Conservation (phyloP, 1,140 invertebrate species). For the Bombus breviceps region DNA sequence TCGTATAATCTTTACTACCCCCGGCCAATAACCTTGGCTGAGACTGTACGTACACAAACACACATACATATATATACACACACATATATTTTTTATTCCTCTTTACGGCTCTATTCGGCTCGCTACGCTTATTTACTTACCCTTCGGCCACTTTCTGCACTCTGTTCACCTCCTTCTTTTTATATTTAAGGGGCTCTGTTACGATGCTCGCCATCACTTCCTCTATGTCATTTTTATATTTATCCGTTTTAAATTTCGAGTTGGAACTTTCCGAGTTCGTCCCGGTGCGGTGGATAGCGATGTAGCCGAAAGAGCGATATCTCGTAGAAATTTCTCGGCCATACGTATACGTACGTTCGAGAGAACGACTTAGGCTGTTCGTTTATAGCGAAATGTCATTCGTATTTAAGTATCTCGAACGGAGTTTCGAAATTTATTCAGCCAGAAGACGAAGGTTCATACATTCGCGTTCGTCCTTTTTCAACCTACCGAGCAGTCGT, state of each 20-base stretch:
- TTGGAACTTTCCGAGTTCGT: no score
- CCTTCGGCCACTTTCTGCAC: not conserved
- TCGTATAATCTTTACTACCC: slow-evolving; percentile 3
- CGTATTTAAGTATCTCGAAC: not conserved
- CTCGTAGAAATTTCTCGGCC: not conserved
- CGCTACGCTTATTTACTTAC: slow-evolving; percentile 11
- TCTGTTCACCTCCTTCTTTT: not conserved
- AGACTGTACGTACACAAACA: not conserved
- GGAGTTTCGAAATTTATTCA: not conserved
- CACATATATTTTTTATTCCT: not conserved
- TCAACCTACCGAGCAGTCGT: no score
- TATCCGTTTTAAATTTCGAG: not conserved
- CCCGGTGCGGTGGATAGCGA: not conserved
- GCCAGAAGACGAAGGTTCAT: not conserved
- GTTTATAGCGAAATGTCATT: not conserved
- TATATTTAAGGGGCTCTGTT: not conserved
- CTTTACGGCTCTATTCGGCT: not conserved
- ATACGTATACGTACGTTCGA: not conserved
- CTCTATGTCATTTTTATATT: not conserved
- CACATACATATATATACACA: fast-evolving
- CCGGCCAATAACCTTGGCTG: slow-evolving; percentile 12
- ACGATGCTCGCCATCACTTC: not conserved
- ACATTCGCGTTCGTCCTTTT: no score
- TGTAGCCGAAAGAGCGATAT: no score
- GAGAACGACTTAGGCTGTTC: not conserved